Evolutionary conservation across 2,797 vertebrate genomes (phyloP).

Genomic region (Alcedo quadribrachys): DNA sequence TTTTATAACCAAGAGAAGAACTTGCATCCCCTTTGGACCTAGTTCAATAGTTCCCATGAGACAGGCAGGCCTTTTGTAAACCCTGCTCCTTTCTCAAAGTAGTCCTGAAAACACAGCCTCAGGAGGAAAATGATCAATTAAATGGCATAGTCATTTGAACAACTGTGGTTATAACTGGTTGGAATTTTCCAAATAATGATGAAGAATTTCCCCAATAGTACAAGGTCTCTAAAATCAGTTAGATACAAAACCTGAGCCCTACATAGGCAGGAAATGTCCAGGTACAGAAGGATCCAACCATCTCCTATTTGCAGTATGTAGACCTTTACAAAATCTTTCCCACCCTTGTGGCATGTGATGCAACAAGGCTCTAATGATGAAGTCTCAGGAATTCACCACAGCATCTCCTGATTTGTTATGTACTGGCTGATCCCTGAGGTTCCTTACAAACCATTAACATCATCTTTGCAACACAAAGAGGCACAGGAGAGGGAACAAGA

Average conservation of each 20-base stretch:
- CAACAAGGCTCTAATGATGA: not conserved
- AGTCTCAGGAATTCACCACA: not conserved
- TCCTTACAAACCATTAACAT: not conserved
- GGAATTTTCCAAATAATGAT: not conserved
- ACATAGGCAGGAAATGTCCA: not conserved
- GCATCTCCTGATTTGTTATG: not conserved
- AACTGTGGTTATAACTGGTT: not conserved
- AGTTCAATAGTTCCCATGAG: not conserved
- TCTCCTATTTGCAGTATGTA: not conserved
- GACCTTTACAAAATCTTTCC: not conserved
- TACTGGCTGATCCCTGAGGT: not conserved
- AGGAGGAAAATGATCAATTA: not conserved
- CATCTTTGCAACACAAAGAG: not conserved
- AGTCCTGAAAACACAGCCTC: not conserved
- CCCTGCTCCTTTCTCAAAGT: not conserved
- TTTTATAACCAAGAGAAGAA: not conserved
- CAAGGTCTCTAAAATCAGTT: not conserved
- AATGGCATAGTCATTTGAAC: not conserved
- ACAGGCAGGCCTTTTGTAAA: not conserved
- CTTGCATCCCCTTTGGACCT: not conserved
- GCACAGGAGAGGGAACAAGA: not conserved
- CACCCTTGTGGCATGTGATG: accelerated
- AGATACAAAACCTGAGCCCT: not conserved
- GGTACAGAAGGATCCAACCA: not conserved
- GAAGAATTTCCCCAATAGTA: not conserved